phyloP scores from a whole-genome alignment of 2,888 invertebrate species.

The Phaonia tiefii region DNA sequence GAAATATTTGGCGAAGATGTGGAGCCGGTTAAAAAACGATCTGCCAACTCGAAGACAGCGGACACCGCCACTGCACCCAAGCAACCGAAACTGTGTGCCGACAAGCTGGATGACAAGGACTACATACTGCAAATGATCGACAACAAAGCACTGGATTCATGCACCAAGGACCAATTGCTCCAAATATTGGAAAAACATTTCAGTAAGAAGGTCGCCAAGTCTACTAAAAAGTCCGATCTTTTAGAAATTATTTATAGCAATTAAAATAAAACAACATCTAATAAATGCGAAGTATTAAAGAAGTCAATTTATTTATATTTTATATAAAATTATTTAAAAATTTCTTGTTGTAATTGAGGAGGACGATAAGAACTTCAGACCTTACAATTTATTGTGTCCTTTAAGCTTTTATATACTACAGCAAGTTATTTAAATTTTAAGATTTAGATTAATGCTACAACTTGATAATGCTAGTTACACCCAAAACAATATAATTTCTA shows the following conservation, averaged over 20 bases:
- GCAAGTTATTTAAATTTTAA: too few relatives aligned
- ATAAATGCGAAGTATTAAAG: too few relatives aligned
- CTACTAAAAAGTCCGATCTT: conserved; percentile 69
- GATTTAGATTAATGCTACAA: too few relatives aligned
- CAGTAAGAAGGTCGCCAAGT: conserved; percentile 62
- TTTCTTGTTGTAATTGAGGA: too few relatives aligned
- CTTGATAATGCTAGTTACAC: too few relatives aligned
- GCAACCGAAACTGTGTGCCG: conserved; percentile 70
- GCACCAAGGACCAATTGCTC: conserved; percentile 72
- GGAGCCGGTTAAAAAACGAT: conserved; percentile 69
- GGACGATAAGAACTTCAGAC: too few relatives aligned
- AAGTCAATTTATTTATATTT: too few relatives aligned
- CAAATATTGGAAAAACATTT: conserved; percentile 72
- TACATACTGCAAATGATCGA: conserved; percentile 70
- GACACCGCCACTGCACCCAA: conserved; percentile 68
- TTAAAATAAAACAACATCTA: too few relatives aligned
- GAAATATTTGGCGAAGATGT: conserved; percentile 72
- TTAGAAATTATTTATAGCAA: conserved; percentile 68
- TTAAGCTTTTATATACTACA: too few relatives aligned
- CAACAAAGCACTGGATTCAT: conserved; percentile 67
- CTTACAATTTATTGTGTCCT: too few relatives aligned
- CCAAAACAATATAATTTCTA: too few relatives aligned
- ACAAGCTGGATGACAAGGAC: conserved; percentile 68
- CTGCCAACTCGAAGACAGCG: conserved; percentile 48
- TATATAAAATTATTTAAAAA: too few relatives aligned